Evolutionary conservation across 2,888 invertebrate species (phyloP), one percentile per base, ranked within the genome.

Genomic region (Tenthredo notha): DNA sequence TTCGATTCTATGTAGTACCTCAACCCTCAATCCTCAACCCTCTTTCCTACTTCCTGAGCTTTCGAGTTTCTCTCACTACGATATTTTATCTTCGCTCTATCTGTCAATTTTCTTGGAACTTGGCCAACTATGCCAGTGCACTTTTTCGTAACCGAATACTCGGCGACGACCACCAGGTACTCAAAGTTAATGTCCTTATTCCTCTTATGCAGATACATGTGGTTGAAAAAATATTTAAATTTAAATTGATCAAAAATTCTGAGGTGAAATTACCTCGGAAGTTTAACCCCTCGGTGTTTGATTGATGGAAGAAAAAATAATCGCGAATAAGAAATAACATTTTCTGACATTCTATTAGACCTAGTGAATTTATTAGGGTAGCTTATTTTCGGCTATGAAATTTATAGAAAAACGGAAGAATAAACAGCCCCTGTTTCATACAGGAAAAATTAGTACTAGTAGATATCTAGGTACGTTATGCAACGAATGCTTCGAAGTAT

Each of bases 71-170:
- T 58, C 58, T 33, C 80, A 40, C 25, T 21, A 21, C 50, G 18
- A 15, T 50, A 29, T 77, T 54, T 29, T 80, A 58, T 33, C 37
- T 54, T n/a, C 50, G 33, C n/a, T 33, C 50, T 33, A 18, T 61
- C 25, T 80, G 61, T 61, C 37, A 80, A 61, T 80, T 80, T 80
- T 40, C 21, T 80, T 80, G 80, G 61, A 80, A 80, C 80, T 61
- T 25, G 58, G 80, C 80, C 80, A 80, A 61, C n/a, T 61, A 40
- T 58, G 33, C 10, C 78, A 33, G n/a, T 54, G 54, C 47, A 50
- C 54, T 33, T 58, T 50, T 78, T 10, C 75, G 33, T 58, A 15
- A 15, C 43, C 47, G 25, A 50, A 15, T n/a, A 75, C 40, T n/a
- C 54, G 18, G 18, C 54, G n/a, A n/a, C 54, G 54, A 54, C n/a